Evolutionary conservation across 2,113 vertebrate genomes (phyloP), one percentile per base, ranked within the genome.

Genomic region (Melanocharis versteri): DNA sequence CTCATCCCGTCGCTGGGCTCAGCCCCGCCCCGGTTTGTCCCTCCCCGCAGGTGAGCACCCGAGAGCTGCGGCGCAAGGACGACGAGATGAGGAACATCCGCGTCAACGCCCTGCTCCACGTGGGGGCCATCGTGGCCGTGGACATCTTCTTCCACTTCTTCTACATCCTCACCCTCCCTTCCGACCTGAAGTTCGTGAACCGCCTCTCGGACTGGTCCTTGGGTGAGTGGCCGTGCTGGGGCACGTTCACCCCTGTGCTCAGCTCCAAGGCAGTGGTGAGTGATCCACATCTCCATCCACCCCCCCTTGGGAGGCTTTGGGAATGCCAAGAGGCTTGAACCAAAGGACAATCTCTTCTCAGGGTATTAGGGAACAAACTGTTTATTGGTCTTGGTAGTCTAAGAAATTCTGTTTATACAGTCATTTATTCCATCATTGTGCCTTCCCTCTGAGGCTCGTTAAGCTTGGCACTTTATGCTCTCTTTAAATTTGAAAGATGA

Each of bases 131-230:
- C 45, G 8, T 98, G 2, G 89, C 98, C 0, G 98, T 99, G 95
- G 99, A 99, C 53, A 28, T 99, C 94, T 98, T 99, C 95, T 99
- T 99, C 93, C 99, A 99, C 71, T 99, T 99, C 97, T 98, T 99
- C 98, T 99, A 99, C 98, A 99, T 99, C 97, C 98, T 99, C 87
- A 99, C 98, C 93, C 99, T 99, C 80, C 99, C 99, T 45, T 97
- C 94, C 0, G 99, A 99, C 97, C 88, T 99, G 93, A 99, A 99
- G 97, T 98, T 99, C 3, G 87, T 98, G 50, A 99, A 80, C 87
- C 98, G 98, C 48, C 98, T 99, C 95, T 99, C 99, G 0, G 99
- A 99, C 96, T 99, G 99, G 96, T 98, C 99, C 37, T 76, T 99
- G 23, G 99, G 99, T 99, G 88, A 85, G 98, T 98, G 69, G 21